phyloP scores from a whole-genome alignment of 35 echinoderm and acorn worm species.

The Heliocidaris tuberculata region DNA sequence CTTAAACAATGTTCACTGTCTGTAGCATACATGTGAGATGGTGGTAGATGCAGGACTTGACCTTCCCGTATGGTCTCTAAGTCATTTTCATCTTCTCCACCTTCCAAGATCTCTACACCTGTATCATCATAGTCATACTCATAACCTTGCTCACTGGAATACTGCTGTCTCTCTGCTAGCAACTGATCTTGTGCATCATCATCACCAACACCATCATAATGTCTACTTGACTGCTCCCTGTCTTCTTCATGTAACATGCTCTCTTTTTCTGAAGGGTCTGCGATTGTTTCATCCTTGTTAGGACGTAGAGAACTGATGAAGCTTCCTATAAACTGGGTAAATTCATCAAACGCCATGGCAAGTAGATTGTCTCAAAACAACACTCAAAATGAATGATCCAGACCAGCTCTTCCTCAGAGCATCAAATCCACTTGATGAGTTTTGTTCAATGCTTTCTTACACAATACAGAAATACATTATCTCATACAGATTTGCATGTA shows the following conservation, averaged over 20 bases:
- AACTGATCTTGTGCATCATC: not conserved
- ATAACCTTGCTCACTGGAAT: not conserved
- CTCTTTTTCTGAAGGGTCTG: slow-evolving; percentile 23
- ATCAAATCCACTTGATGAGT: not conserved
- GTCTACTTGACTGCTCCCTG: not conserved
- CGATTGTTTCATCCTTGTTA: not conserved
- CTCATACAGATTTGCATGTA: not conserved
- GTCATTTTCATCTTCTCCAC: not conserved
- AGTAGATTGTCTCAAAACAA: not conserved
- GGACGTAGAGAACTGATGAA: slow-evolving; percentile 27
- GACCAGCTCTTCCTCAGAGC: not conserved
- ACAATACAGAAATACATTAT: not conserved
- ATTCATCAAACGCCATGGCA: slow-evolving; percentile 35
- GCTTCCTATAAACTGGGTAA: slow-evolving; percentile 23
- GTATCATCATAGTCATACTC: not conserved
- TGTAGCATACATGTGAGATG: not conserved
- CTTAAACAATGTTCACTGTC: slow-evolving; percentile 35
- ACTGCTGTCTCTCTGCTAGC: not conserved
- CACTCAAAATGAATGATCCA: not conserved
- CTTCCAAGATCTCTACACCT: not conserved
- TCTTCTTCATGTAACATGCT: slow-evolving; percentile 28
- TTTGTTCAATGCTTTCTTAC: not conserved
- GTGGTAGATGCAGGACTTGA: slow-evolving; percentile 20
- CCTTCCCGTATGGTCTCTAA: slow-evolving; percentile 39
- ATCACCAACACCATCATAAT: not conserved